Conservation (phyloP, 2,888 invertebrate genomes). For the Prostheceraeus crozeri region DNA sequence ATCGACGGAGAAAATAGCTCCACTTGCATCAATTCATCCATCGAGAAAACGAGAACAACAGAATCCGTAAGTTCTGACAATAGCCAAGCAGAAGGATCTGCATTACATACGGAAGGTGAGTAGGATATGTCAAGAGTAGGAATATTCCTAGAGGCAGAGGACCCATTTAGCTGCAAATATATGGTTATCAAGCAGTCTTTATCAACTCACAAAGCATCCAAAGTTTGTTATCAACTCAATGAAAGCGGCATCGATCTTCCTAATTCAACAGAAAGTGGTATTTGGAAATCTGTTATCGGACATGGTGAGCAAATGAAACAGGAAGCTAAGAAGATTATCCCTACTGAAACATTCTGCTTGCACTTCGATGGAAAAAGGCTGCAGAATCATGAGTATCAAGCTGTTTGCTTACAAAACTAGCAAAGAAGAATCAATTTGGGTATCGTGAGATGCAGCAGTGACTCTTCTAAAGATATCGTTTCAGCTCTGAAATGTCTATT, state of each 20-base stretch:
- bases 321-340: conserved; percentile 7
- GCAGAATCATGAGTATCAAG: not conserved
- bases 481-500: not conserved
- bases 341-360: not conserved
- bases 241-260: not conserved
- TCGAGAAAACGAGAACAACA: no score
- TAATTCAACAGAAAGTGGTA: not conserved
- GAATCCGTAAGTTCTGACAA: no score
- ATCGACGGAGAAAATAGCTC: no score
- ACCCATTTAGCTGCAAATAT: no score
- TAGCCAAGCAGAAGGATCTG: no score
- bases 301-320: not conserved
- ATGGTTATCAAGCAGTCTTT: conserved; percentile 1
- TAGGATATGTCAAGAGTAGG: no score
- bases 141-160: no score
- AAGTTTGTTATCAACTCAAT: not conserved
- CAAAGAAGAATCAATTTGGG: no score
- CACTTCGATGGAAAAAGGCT: conserved; percentile 7
- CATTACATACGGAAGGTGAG: no score
- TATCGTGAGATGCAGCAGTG: no score
- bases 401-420: not conserved
- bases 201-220: conserved; percentile 3
- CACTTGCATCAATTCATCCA: no score
- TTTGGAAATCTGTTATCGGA: not conserved
- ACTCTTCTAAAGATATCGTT: conserved; percentile 2